phyloP scores from a whole-genome alignment of 2,113 vertebrate species.

The Chionomys nivalis region DNA sequence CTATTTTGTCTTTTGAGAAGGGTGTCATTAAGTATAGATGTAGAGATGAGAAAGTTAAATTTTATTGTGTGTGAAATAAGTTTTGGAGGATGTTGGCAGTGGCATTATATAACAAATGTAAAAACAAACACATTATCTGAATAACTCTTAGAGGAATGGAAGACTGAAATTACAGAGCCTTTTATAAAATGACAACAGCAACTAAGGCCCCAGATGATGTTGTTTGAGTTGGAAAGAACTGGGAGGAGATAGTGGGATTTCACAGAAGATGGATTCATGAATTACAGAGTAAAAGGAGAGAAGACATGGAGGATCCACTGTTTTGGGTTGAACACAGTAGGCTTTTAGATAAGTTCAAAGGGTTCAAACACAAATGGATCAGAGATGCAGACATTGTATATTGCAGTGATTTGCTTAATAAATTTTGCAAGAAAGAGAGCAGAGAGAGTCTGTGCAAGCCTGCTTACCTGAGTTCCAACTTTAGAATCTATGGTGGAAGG shows the following conservation, averaged over 20 bases:
- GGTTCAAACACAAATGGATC: not conserved
- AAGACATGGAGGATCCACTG: accelerated
- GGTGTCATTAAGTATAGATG: not conserved
- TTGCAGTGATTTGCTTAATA: not conserved
- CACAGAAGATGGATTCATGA: not conserved
- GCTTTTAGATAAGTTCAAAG: not conserved
- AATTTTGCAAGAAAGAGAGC: not conserved
- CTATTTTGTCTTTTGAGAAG: not conserved
- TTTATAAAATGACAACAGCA: not conserved
- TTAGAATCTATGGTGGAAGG: not conserved
- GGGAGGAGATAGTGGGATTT: not conserved
- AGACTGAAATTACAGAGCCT: not conserved
- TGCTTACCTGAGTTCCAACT: not conserved
- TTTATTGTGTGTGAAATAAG: not conserved
- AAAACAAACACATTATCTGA: not conserved
- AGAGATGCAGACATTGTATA: not conserved
- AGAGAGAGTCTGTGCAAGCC: not conserved
- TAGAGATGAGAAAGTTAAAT: not conserved
- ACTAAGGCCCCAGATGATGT: not conserved
- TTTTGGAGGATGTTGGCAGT: not conserved
- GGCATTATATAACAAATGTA: not conserved
- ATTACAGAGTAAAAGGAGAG: not conserved
- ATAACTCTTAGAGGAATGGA: not conserved
- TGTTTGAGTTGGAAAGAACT: not conserved
- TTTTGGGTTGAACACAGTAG: not conserved